Evolutionary conservation across 2,888 invertebrate species (phyloP), one percentile per base, ranked within the genome.

Genomic region (Nemotelus nigrinus): DNA sequence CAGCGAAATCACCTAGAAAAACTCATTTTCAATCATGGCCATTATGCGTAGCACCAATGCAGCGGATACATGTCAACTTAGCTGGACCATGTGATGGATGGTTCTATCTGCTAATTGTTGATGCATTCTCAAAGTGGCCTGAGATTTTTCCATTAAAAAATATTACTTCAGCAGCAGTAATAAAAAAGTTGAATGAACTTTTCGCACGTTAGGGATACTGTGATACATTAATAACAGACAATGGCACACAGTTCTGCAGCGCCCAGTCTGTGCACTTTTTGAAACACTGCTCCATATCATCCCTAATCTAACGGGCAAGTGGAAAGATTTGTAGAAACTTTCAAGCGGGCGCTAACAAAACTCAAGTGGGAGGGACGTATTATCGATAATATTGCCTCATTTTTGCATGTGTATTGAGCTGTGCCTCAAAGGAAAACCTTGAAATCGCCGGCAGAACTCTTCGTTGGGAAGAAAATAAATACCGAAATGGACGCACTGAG

Each of bases 91-190:
- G 25, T 25, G 25, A 25, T 25, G 25, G 1, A 25, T 25, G 25
- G 25, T 25, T 25, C 25, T 25, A 25, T 25, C 25, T 25, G 25
- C 25, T 25, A 25, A 53, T 10, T 53, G 63, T 63, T 8, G 43
- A 41, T 4, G n/a, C 63, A 39, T 63, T 63, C 63, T 63, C 63
- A n/a, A 63, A 63, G 41, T 2, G 63, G 63, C 63, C 63, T 8
- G 63, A 63, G 43, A 43, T 63, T 41, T 43, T 41, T 43, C 8
- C 43, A 39, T 5, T 8, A 63, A 39, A n/a, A 8, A 63, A 39
- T 8, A 41, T 41, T 8, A 63, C 63, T 2, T 39, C 63, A 39
- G 25, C 63, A 63, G 39, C 39, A 8, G 43, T 43, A 43, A 63
- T 63, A 5, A 3, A 63, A 8, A 63, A 39, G 41, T 43, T 63